A percentile compares a stretch with the other conserved stretches of the same genome.
Conservation (phyloP, 92 coral and sea anemone species). For the Palythoa caribaeorum region DNA sequence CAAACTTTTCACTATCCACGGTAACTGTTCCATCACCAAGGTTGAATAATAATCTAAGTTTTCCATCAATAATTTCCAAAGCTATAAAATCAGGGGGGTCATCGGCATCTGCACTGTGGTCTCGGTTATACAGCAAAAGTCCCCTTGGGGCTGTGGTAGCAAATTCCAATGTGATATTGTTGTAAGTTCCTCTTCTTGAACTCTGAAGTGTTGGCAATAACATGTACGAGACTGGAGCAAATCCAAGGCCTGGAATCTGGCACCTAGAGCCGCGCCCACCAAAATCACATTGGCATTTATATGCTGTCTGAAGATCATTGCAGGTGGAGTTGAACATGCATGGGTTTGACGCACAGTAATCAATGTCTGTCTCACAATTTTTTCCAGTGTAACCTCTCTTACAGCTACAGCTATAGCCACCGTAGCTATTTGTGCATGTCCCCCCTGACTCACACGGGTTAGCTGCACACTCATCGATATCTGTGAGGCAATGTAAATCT, state of each 20-base stretch:
- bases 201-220: conserved; percentile 79
- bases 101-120: conserved; percentile 58
- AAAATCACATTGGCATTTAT: conserved; percentile 83
- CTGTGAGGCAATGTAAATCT: conserved; percentile 75
- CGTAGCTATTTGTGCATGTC: conserved; percentile 71
- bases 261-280: conserved; percentile 85
- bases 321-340: conserved; percentile 81
- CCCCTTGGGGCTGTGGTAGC: conserved; percentile 77
- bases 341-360: conserved; percentile 85
- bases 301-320: conserved; percentile 64
- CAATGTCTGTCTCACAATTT: conserved; percentile 75
- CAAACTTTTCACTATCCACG: conserved; percentile 59
- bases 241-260: conserved; percentile 87
- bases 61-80: conserved; percentile 78
- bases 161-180: conserved; percentile 85
- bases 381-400: conserved; percentile 84
- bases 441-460: conserved; percentile 86
- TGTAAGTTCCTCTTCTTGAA: conserved; percentile 64
- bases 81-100: conserved; percentile 87
- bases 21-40: conserved; percentile 81
- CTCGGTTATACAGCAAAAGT: conserved; percentile 77
- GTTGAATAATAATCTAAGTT: conserved; percentile 83
- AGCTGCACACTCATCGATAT: conserved; percentile 73
- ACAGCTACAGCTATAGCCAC: conserved; percentile 84
- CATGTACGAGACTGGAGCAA: conserved; percentile 82